A percentile compares a stretch with the other conserved stretches of the same genome.
These are phyloP conservation scores for Rhinella marina DNA, from an alignment of 2,797 vertebrate species.

Conservation along the genomic window DNA sequence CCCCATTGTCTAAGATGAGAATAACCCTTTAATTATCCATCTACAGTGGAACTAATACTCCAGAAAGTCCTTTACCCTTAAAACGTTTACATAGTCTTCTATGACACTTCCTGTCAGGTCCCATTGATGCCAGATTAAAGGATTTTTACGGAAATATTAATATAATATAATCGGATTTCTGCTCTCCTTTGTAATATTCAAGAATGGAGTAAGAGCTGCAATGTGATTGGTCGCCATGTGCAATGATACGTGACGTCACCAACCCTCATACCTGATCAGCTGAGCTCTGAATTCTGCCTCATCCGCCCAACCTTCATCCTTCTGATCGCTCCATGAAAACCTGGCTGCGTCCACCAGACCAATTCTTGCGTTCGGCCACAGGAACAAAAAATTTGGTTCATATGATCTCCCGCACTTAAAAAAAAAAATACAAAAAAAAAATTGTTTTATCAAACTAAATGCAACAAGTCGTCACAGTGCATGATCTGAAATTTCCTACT, in stretches of 20 bases:
- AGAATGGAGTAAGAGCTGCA: background rate
- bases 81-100: no score
- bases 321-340: conserved; percentile 63
- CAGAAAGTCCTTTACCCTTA: no score
- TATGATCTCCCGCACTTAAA: conserved; percentile 85
- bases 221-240: background rate
- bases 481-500: no score
- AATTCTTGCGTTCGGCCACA: conserved; percentile 88
- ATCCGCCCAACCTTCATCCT: conserved; percentile 63
- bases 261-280: conserved; percentile 17
- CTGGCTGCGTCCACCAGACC: conserved; percentile 75
- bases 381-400: conserved; percentile 86
- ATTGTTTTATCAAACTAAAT: no score
- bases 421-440: background rate
- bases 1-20: no score
- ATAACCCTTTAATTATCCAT: no score
- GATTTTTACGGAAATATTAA: background rate
- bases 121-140: no score
- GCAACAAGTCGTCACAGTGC: no score
- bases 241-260: no score
- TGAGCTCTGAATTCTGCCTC: conserved; percentile 60
- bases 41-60: no score
- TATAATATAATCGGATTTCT: background rate
- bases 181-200: background rate
- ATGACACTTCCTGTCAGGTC: no score